Evolutionary conservation across 2,113 vertebrate species (phyloP).

Genomic region (Argyrosomus japonicus): DNA sequence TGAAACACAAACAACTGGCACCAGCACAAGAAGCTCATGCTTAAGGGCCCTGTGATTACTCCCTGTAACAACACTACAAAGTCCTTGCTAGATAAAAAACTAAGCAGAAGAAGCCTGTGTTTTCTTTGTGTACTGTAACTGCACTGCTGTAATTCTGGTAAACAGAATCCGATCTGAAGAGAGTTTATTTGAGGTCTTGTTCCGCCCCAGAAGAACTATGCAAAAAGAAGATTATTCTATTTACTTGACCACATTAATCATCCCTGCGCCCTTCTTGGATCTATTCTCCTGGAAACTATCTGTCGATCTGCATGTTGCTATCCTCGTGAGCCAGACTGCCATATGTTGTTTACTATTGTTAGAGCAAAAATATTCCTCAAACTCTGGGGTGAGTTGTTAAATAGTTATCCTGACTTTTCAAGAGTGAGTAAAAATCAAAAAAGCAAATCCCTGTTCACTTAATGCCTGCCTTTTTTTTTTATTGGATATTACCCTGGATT

Average conservation of each 20-base stretch:
- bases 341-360: constrained; percentile 66
- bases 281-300: constrained; percentile 61
- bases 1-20: not conserved
- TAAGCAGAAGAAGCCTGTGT: not conserved
- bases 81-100: constrained; percentile 11
- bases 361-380: constrained; percentile 54
- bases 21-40: not conserved
- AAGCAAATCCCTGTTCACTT: constrained; percentile 47
- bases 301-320: constrained; percentile 55
- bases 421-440: constrained; percentile 50
- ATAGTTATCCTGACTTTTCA: constrained; percentile 36
- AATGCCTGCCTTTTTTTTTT: constrained; percentile 42
- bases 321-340: constrained; percentile 45
- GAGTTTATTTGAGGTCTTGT: constrained; percentile 66
- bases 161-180: constrained; percentile 50
- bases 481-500: constrained; percentile 59
- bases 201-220: constrained; percentile 37
- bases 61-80: not conserved
- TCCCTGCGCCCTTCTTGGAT: constrained; percentile 40
- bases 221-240: constrained; percentile 62
- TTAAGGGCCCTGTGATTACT: not conserved
- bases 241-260: constrained; percentile 68
- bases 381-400: constrained; percentile 48
- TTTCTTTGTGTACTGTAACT: constrained; percentile 38
- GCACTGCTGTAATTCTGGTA: constrained; percentile 28